Conservation (phyloP, 2,113 vertebrate species). For the Chascanopsetta lugubris region DNA sequence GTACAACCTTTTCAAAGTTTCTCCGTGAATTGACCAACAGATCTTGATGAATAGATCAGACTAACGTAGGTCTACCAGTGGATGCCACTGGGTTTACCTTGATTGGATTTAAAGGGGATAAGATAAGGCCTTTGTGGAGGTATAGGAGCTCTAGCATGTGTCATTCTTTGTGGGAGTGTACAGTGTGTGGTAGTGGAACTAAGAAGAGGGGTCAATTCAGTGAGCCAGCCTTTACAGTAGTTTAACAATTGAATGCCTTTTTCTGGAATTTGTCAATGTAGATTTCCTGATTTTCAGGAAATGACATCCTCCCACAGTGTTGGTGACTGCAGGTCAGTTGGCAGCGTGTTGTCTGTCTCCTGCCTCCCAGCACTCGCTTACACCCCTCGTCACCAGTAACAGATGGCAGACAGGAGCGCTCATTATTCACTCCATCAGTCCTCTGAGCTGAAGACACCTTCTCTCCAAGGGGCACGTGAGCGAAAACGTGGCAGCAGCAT, state of each 20-base stretch:
- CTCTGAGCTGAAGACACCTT: constrained; percentile 18
- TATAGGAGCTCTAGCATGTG: no score
- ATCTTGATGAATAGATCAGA: no score
- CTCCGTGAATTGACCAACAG: no score
- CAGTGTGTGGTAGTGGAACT: not conserved
- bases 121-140: no score
- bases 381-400: constrained; percentile 5
- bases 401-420: constrained; percentile 28
- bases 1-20: no score
- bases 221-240: not conserved
- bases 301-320: no score
- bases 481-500: constrained; percentile 12
- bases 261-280: no score
- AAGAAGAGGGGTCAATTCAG: constrained; percentile 22
- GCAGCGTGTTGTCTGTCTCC: not conserved
- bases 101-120: no score
- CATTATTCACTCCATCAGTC: constrained; percentile 25
- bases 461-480: constrained; percentile 18
- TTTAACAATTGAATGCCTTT: not conserved
- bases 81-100: no score
- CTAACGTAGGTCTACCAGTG: no score
- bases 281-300: no score
- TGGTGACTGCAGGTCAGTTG: not conserved
- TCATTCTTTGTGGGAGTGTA: constrained; percentile 13
- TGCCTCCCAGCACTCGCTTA: not conserved